A percentile compares a stretch with the other conserved stretches of the same genome.
phyloP scores from a whole-genome alignment of 1,140 invertebrate genomes.

The Episyrphus balteatus region DNA sequence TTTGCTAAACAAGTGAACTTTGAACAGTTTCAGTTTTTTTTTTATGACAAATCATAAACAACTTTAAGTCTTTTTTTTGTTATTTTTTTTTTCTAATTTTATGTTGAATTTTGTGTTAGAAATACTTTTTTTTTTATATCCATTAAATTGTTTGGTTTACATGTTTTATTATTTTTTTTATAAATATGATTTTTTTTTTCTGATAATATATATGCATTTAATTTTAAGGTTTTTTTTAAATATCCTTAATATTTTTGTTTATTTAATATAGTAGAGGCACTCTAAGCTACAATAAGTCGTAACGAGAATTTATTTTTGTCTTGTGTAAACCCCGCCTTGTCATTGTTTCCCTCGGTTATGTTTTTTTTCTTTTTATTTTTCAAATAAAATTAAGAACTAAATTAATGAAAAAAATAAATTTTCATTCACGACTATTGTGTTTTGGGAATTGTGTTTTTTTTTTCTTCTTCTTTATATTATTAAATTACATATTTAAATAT shows the following conservation, averaged over 20 bases:
- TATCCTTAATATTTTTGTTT: background rate
- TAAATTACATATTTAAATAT: no score
- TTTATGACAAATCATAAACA: no score
- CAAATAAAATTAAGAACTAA: background rate
- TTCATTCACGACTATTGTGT: background rate
- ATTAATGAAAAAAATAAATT: background rate
- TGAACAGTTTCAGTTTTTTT: no score
- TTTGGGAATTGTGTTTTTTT: no score
- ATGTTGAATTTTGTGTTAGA: background rate
- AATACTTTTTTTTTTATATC: background rate
- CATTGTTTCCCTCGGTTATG: background rate
- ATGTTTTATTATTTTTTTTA: background rate
- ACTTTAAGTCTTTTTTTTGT: background rate
- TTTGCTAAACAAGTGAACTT: no score
- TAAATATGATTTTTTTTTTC: background rate
- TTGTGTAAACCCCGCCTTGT: background rate
- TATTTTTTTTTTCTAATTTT: background rate
- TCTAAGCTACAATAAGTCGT: conserved; percentile 9
- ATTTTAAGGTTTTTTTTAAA: background rate
- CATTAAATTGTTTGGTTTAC: background rate
- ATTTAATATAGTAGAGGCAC: conserved; percentile 5
- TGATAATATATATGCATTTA: background rate
- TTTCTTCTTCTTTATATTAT: no score
- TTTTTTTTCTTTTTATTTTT: background rate
- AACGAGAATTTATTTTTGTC: conserved; percentile 2